Percentiles rank a stretch among this genome's conserved stretches.
phyloP scores from a whole-genome alignment of 2,797 vertebrate genomes.

The Pseudomugil tenellus region DNA sequence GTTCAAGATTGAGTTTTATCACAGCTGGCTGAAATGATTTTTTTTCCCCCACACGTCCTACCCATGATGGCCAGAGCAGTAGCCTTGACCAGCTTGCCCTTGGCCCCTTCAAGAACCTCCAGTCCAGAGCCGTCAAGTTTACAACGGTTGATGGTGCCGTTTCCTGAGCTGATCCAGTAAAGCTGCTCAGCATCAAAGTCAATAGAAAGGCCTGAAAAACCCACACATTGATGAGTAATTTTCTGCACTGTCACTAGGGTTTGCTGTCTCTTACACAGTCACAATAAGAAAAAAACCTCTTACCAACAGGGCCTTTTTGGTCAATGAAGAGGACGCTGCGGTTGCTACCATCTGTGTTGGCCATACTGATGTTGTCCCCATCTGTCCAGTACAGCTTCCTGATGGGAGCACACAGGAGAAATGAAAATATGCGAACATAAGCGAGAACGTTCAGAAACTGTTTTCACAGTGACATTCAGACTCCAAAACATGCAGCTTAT shows the following conservation, averaged over 20 bases:
- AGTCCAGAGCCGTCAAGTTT: slow-evolving; percentile 89
- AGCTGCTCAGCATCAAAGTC: slow-evolving; percentile 90
- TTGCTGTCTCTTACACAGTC: slow-evolving; percentile 19
- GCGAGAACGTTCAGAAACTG: background rate
- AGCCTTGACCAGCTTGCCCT: slow-evolving; percentile 91
- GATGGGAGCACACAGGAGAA: slow-evolving; percentile 15
- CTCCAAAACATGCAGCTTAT: background rate
- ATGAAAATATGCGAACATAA: background rate
- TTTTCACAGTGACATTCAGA: background rate
- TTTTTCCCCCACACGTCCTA: slow-evolving; percentile 61
- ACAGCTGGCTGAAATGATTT: background rate
- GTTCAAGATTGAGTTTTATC: background rate
- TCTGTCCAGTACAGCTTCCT: slow-evolving; percentile 99
- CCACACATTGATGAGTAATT: slow-evolving; percentile 5
- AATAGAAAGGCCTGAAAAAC: slow-evolving; percentile 89
- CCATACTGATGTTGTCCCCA: slow-evolving; percentile 94
- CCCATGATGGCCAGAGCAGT: slow-evolving; percentile 97
- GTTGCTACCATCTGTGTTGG: slow-evolving; percentile 95
- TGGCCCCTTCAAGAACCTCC: slow-evolving; percentile 86
- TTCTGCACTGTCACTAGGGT: slow-evolving; percentile 26
- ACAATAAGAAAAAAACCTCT: slow-evolving; percentile 32
- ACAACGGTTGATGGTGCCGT: slow-evolving; percentile 92
- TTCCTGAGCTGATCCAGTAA: slow-evolving; percentile 97
- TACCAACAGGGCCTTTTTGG: slow-evolving; percentile 94
- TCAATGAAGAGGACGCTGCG: slow-evolving; percentile 87